phyloP scores from a whole-genome alignment of 2,113 vertebrate genomes.

The Aviceda subcristata region DNA sequence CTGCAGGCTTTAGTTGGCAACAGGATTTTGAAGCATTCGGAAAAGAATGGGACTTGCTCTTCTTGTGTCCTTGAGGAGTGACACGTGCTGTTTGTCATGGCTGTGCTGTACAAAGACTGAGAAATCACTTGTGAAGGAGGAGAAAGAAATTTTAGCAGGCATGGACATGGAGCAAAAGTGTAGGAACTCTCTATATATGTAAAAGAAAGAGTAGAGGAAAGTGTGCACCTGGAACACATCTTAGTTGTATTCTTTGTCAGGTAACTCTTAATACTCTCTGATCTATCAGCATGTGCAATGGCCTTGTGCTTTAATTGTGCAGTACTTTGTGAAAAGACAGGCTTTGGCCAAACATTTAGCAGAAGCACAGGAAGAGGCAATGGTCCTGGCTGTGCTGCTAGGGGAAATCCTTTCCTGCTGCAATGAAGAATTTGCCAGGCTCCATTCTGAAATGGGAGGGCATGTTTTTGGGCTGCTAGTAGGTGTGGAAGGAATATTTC shows the following conservation, averaged over 20 bases:
- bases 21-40: neutral
- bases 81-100: neutral
- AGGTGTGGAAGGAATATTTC: neutral
- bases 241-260: neutral
- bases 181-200: neutral
- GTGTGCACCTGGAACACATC: neutral
- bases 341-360: neutral
- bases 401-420: neutral
- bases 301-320: neutral
- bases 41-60: neutral
- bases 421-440: neutral
- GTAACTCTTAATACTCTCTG: neutral
- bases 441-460: neutral
- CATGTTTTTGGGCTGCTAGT: neutral
- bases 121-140: neutral
- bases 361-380: neutral
- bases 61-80: conserved; percentile 14
- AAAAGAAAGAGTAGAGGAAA: neutral
- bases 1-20: conserved; percentile 14
- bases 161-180: neutral
- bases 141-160: neutral
- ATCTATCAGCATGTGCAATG: neutral
- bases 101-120: neutral
- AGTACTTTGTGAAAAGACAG: neutral
- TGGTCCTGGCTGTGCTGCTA: neutral